These are phyloP conservation scores for Scelioninae gen. 2 DNA, from an alignment of 2,888 invertebrate genomes.

Conservation along the genomic window DNA sequence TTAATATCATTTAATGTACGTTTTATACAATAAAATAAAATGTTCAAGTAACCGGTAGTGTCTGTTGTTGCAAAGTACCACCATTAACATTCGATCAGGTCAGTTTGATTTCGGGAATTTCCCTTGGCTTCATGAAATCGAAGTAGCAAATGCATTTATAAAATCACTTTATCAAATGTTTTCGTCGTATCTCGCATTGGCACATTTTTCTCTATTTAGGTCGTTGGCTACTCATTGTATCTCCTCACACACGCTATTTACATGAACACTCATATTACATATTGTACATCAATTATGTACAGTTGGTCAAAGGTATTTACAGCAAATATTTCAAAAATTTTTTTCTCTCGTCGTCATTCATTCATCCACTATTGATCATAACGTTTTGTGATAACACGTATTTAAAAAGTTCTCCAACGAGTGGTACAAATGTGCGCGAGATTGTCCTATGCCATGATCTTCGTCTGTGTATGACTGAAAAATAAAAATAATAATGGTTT, in stretches of 20 bases:
- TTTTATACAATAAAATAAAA: too few species aligned
- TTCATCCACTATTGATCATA: conserved; percentile 65
- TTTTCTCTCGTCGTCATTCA: conserved; percentile 34
- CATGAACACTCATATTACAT: conserved; percentile 66
- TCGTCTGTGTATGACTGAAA: conserved; percentile 95
- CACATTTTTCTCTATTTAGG: conserved; percentile 55
- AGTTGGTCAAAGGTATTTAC: conserved; percentile 65
- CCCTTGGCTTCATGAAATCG: conserved; percentile 44
- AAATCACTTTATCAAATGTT: conserved; percentile 57
- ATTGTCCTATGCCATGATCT: conserved; percentile 89
- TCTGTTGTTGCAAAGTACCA: conserved; percentile 41
- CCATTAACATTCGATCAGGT: conserved; percentile 52
- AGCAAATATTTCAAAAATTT: conserved; percentile 58
- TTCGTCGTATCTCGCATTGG: conserved; percentile 59
- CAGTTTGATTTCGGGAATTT: conserved; percentile 35
- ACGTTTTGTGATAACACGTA: conserved; percentile 76
- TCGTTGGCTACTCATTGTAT: conserved; percentile 48
- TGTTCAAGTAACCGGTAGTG: conserved; percentile 35
- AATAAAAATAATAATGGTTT: conserved; percentile 30
- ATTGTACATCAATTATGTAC: conserved; percentile 73
- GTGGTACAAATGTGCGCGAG: conserved; percentile 92
- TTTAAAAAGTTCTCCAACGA: conserved; percentile 89
- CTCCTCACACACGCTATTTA: conserved; percentile 56
- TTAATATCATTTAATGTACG: too few species aligned
- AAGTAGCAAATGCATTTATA: conserved; percentile 54